phyloP scores from a whole-genome alignment of 1,140 invertebrate genomes.

The Sminthurinus signatus region DNA sequence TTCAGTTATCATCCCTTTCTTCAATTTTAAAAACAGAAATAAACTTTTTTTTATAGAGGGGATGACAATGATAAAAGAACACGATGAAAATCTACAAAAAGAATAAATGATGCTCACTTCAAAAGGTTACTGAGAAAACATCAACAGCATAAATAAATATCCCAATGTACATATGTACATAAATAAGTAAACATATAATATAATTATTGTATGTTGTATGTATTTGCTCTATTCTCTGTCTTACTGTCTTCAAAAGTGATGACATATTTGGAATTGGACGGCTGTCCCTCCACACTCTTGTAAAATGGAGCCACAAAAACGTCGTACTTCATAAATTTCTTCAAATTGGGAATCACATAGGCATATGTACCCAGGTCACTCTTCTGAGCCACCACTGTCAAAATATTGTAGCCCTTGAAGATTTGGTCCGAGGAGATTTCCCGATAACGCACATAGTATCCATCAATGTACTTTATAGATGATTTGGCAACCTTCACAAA shows the following conservation, averaged over 20 bases:
- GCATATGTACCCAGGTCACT: slow-evolving; percentile 45
- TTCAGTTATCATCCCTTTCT: too few species aligned
- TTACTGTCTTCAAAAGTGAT: slow-evolving; percentile 65
- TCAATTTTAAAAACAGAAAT: too few species aligned
- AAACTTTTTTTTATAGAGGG: too few species aligned
- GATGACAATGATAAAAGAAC: too few species aligned
- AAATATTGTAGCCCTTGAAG: slow-evolving; percentile 28
- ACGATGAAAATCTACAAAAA: too few species aligned
- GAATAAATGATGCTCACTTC: too few species aligned
- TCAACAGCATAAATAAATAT: too few species aligned
- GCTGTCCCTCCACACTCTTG: slow-evolving; percentile 72
- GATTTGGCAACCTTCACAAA: slow-evolving; percentile 32
- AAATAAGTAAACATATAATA: too few species aligned
- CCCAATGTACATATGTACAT: too few species aligned
- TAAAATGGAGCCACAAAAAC: slow-evolving; percentile 70
- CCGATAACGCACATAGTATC: slow-evolving; percentile 86
- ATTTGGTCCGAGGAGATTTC: slow-evolving; percentile 55
- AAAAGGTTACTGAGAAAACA: too few species aligned
- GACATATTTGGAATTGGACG: slow-evolving; percentile 64
- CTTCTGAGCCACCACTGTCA: slow-evolving; percentile 42
- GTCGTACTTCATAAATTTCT: slow-evolving; percentile 78
- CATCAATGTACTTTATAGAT: slow-evolving; percentile 57
- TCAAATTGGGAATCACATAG: slow-evolving; percentile 63
- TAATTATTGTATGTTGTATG: too few species aligned
- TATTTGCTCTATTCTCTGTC: too few species aligned